Conservation (phyloP, 2,113 vertebrate genomes). For the Trematomus loennbergii region DNA sequence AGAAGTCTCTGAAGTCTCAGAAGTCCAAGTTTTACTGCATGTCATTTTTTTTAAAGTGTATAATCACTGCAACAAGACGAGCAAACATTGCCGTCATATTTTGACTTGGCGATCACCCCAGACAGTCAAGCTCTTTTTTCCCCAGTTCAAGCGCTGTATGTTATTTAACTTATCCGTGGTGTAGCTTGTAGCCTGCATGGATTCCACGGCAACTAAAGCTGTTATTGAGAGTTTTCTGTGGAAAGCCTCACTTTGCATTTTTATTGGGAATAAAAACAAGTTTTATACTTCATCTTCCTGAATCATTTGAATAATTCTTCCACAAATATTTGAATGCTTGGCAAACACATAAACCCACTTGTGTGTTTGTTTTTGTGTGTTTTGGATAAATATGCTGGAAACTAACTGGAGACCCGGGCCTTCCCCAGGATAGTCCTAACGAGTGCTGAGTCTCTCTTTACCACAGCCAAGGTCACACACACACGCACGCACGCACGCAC, state of each 20-base stretch:
- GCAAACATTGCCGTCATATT: background rate
- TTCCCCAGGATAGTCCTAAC: too few species aligned
- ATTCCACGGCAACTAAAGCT: background rate
- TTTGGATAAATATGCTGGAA: slow-evolving; percentile 63
- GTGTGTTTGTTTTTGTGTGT: slow-evolving; percentile 30
- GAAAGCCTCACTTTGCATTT: slow-evolving; percentile 17
- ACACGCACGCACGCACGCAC: slow-evolving; percentile 8
- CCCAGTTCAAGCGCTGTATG: background rate
- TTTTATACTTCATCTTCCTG: slow-evolving; percentile 7
- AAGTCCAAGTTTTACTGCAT: background rate
- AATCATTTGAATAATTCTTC: slow-evolving; percentile 12
- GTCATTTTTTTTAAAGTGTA: background rate
- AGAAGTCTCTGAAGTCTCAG: background rate
- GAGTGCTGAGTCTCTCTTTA: slow-evolving; percentile 29
- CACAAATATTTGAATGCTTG: background rate
- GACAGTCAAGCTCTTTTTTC: background rate
- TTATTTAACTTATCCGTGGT: background rate
- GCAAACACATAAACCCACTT: background rate
- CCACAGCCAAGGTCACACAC: slow-evolving; percentile 58
- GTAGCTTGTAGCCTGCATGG: background rate
- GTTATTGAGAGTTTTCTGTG: background rate
- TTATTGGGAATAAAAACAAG: slow-evolving; percentile 10
- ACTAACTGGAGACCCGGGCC: slow-evolving; percentile 37
- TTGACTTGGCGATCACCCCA: background rate
- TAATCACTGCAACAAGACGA: background rate